Percentiles rank a stretch among this genome's conserved stretches.
Conservation (phyloP, 2,888 invertebrate genomes). For the Eurytoma californica region DNA sequence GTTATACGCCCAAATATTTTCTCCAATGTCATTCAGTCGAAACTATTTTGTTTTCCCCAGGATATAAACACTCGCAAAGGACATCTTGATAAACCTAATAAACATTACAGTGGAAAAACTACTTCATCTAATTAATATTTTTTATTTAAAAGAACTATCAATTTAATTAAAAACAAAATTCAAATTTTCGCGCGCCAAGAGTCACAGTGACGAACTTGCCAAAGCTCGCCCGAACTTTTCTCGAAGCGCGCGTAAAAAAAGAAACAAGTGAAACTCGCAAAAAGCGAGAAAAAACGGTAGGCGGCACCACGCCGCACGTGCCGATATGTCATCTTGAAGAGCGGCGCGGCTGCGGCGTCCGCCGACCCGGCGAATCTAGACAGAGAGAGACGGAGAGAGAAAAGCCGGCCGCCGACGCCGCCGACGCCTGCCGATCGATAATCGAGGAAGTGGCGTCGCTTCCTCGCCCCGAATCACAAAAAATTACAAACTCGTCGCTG, state of each 20-base stretch:
- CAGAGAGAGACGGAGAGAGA: conserved; percentile 28
- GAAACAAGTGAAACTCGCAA: no score
- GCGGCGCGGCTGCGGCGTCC: conserved; percentile 9
- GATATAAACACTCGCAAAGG: conserved; percentile 36
- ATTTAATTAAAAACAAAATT: no score
- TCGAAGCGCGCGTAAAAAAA: neutral
- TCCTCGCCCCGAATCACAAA: neutral
- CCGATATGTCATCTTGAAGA: conserved; percentile 15
- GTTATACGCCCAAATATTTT: neutral
- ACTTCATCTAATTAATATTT: neutral
- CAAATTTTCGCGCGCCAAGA: no score
- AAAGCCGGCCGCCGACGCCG: conserved; percentile 38
- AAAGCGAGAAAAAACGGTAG: neutral
- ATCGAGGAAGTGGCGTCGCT: conserved; percentile 32
- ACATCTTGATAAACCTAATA: neutral
- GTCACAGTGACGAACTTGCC: neutral
- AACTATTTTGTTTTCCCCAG: conserved; percentile 47
- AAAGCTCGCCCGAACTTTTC: neutral
- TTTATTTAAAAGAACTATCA: neutral
- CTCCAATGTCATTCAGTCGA: conserved; percentile 44
- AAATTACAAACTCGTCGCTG: neutral
- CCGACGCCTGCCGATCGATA: conserved; percentile 43
- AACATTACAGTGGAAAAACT: neutral
- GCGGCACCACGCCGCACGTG: conserved; percentile 12
- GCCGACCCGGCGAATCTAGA: neutral